phyloP scores from a whole-genome alignment of 2,113 vertebrate species.

The Machaerirhynchus nigripectus region DNA sequence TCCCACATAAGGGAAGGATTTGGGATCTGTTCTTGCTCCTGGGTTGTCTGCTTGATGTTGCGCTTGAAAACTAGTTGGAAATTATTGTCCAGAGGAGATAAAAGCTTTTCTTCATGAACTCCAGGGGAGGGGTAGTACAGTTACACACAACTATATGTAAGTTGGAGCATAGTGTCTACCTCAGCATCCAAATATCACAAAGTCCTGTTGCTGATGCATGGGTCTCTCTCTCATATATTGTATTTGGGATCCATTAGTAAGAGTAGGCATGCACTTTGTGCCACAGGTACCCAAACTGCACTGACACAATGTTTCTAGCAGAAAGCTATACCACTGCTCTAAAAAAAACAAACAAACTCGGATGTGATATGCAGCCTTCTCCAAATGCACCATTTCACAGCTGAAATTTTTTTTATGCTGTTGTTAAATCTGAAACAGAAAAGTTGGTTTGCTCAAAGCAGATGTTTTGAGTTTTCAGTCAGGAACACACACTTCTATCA shows the following conservation, averaged over 20 bases:
- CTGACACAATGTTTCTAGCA: background rate
- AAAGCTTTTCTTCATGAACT: background rate
- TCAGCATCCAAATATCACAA: background rate
- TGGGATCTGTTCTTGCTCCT: background rate
- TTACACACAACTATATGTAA: background rate
- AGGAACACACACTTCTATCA: background rate
- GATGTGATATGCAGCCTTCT: background rate
- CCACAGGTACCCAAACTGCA: background rate
- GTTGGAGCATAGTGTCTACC: background rate
- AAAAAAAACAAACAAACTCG: background rate
- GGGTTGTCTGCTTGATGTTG: background rate
- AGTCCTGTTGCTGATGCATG: background rate
- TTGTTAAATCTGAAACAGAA: background rate
- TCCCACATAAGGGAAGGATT: background rate
- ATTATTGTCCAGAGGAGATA: background rate
- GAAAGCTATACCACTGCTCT: background rate
- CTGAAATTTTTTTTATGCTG: background rate
- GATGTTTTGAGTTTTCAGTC: background rate
- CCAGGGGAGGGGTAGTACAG: background rate
- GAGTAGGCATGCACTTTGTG: background rate
- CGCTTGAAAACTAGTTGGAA: background rate
- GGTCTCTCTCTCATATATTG: background rate
- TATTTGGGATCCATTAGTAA: background rate
- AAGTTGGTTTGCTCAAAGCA: background rate
- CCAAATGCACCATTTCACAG: background rate